Conservation (phyloP, 1,140 invertebrate genomes). For the Drosophila azteca region DNA sequence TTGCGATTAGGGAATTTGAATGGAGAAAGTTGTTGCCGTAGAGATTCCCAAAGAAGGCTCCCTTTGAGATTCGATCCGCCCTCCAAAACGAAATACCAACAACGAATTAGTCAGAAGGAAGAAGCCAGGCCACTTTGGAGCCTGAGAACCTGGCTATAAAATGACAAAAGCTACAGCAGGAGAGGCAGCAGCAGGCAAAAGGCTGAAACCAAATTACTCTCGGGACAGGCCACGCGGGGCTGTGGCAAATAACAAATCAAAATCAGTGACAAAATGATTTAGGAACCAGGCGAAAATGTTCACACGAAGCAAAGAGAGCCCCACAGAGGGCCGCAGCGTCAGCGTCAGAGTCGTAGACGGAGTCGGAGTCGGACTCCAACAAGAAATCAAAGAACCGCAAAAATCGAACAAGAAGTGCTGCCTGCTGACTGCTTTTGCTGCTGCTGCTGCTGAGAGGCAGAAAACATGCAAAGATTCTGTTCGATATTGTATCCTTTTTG, state of each 20-base stretch:
- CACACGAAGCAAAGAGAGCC: constrained; percentile 62
- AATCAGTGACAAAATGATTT: constrained; percentile 82
- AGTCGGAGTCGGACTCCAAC: too few species aligned
- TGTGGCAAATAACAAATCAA: constrained; percentile 76
- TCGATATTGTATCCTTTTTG: constrained; percentile 65
- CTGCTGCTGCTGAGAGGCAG: constrained; percentile 5
- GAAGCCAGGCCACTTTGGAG: constrained; percentile 19
- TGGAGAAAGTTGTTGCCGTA: neutral
- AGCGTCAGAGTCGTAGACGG: too few species aligned
- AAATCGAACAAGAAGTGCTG: constrained; percentile 48
- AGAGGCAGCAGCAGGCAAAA: constrained; percentile 26
- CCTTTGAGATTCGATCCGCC: neutral
- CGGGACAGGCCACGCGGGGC: constrained; percentile 21
- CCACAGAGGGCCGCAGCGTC: constrained; percentile 6
- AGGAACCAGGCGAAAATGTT: constrained; percentile 75
- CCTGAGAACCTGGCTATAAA: constrained; percentile 75
- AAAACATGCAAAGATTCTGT: constrained; percentile 47
- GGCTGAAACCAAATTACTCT: constrained; percentile 65
- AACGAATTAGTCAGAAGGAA: constrained; percentile 12
- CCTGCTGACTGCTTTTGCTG: neutral
- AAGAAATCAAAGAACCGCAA: constrained; percentile 9
- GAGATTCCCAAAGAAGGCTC: neutral
- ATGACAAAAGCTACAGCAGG: constrained; percentile 9
- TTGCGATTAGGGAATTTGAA: neutral
- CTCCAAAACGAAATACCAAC: constrained; percentile 6